A percentile compares a stretch with the other conserved stretches of the same genome.
These are phyloP conservation scores for Serilophus lunatus DNA, from an alignment of 2,113 vertebrate species.

Conservation along the genomic window DNA sequence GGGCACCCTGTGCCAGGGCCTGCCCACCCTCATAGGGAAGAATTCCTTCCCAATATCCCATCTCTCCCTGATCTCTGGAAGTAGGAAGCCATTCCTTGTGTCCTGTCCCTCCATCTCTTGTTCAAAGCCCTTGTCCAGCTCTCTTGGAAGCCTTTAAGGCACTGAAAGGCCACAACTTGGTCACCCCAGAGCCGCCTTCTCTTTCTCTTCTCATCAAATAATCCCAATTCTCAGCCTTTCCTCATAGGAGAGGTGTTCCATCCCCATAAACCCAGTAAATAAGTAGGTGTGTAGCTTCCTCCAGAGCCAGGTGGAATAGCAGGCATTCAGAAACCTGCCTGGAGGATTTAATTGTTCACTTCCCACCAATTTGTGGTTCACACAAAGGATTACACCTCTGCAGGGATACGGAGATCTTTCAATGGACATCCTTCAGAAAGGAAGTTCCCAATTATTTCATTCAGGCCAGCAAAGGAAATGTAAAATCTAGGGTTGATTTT, in stretches of 20 bases:
- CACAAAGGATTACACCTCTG: background rate
- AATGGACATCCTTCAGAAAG: background rate
- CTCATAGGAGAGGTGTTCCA: background rate
- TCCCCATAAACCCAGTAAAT: background rate
- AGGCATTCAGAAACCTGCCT: background rate
- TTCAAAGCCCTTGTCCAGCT: background rate
- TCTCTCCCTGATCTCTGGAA: fast-evolving
- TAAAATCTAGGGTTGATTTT: background rate
- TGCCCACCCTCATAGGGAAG: too few species aligned
- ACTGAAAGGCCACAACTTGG: background rate
- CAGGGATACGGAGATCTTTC: background rate
- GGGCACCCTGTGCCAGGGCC: too few species aligned
- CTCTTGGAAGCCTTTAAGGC: background rate
- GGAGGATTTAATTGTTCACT: background rate
- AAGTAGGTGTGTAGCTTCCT: background rate
- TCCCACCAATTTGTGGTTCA: background rate
- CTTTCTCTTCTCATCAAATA: background rate
- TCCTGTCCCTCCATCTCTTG: background rate
- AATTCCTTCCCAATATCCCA: background rate
- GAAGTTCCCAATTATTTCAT: background rate
- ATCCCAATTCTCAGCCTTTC: background rate
- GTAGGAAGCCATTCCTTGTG: background rate
- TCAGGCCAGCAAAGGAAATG: background rate
- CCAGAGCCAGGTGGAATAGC: background rate
- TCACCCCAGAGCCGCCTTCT: background rate